Conservation (phyloP, 1,140 invertebrate species). For the Saxidomus purpurata region DNA sequence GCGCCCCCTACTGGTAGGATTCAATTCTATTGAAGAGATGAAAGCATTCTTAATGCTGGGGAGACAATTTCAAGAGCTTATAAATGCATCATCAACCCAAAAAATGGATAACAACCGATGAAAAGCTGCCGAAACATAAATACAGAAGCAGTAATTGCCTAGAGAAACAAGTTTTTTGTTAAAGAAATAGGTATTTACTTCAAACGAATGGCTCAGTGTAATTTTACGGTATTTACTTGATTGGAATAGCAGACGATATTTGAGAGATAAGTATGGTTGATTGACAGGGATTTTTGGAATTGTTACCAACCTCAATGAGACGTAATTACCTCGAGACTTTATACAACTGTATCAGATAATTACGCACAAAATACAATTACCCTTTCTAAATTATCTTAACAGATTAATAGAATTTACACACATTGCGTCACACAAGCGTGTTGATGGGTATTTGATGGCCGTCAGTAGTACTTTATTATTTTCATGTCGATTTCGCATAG, state of each 20-base stretch:
- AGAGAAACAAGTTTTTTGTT: conserved; percentile 35
- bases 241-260: conserved; percentile 54
- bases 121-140: conserved; percentile 60
- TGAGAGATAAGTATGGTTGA: conserved; percentile 56
- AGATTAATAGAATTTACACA: conserved; percentile 47
- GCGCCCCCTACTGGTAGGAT: conserved; percentile 35
- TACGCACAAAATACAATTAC: conserved; percentile 48
- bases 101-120: conserved; percentile 54
- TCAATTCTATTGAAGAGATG: conserved; percentile 30
- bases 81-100: conserved; percentile 58
- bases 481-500: no score
- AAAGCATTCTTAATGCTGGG: conserved; percentile 51
- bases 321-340: conserved; percentile 34
- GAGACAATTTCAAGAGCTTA: conserved; percentile 44
- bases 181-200: conserved; percentile 56
- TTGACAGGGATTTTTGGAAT: conserved; percentile 65
- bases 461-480: background rate
- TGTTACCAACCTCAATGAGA: conserved; percentile 29
- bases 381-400: conserved; percentile 32
- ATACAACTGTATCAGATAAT: conserved; percentile 59
- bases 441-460: conserved; percentile 1
- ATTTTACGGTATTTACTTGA: conserved; percentile 67
- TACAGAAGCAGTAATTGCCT: conserved; percentile 37
- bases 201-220: conserved; percentile 52
- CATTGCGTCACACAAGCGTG: conserved; percentile 22